Evolutionary conservation across 2,888 invertebrate genomes (phyloP).

Genomic region (Amphimallon solstitiale): DNA sequence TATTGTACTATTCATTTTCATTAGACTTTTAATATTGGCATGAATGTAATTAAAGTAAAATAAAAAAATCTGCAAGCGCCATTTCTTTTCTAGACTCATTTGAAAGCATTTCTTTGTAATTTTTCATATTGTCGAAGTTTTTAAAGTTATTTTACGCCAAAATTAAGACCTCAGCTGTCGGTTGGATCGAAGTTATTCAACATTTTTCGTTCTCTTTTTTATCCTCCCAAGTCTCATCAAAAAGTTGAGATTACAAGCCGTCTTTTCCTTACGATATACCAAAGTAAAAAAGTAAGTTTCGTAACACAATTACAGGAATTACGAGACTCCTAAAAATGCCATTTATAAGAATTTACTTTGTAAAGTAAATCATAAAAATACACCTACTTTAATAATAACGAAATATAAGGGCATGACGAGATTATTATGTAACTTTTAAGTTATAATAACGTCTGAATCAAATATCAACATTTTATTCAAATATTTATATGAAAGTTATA

Average conservation of each 20-base stretch:
- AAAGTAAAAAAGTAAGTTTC: not conserved
- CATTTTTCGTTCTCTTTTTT: conserved; percentile 2
- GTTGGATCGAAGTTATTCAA: not conserved
- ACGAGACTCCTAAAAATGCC: not conserved
- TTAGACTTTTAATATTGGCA: too few species aligned
- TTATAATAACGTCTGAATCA: too few species aligned
- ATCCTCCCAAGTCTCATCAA: not conserved
- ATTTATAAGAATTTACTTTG: not conserved
- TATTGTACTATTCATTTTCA: too few species aligned
- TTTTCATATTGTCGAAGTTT: not conserved
- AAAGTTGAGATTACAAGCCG: not conserved
- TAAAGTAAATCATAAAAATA: not conserved
- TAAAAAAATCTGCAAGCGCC: too few species aligned
- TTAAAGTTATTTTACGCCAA: conserved; percentile 1
- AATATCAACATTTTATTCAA: too few species aligned
- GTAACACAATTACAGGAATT: conserved; percentile 3
- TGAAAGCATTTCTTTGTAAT: not conserved
- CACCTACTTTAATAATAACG: not conserved
- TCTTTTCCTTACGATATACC: not conserved
- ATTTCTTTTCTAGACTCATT: not conserved
- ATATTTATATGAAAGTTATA: too few species aligned
- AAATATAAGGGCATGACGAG: too few species aligned
- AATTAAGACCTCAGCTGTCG: not conserved
- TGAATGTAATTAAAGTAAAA: too few species aligned
- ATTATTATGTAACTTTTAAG: too few species aligned